phyloP scores from a whole-genome alignment of 2,797 vertebrate genomes.

The Thunnus albacares region DNA sequence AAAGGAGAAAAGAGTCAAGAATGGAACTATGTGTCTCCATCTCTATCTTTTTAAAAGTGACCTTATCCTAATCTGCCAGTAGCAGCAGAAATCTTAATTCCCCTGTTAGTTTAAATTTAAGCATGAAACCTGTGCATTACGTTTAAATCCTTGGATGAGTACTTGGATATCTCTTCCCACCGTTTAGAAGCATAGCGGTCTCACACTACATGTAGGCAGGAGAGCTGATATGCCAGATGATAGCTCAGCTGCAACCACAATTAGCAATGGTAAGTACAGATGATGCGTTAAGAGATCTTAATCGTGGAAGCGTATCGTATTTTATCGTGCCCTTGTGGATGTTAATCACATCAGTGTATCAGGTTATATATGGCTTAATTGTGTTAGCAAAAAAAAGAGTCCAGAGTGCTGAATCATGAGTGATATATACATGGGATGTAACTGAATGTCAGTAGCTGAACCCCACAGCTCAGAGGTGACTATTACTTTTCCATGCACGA shows the following conservation, averaged over 20 bases:
- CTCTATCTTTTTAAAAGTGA: conserved; percentile 1
- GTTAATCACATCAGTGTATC: conserved; percentile 57
- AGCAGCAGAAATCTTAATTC: conserved; percentile 43
- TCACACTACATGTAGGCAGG: conserved; percentile 26
- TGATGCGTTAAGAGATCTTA: conserved; percentile 53
- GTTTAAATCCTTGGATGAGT: conserved; percentile 33
- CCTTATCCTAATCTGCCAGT: conserved; percentile 45
- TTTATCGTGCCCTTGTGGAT: conserved; percentile 47
- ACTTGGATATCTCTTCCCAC: conserved; percentile 25
- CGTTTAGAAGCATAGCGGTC: conserved; percentile 20
- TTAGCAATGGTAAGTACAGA: conserved; percentile 49
- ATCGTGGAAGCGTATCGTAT: conserved; percentile 52
- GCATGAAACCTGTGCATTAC: conserved; percentile 33
- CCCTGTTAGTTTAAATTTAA: conserved; percentile 38
- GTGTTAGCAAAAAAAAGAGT: conserved; percentile 36
- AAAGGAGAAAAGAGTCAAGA: conserved; percentile 39
- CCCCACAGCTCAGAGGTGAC: background rate
- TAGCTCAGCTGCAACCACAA: conserved; percentile 46
- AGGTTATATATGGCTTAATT: conserved; percentile 59
- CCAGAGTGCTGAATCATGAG: conserved; percentile 31
- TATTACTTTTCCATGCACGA: conserved; percentile 8
- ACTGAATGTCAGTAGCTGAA: conserved; percentile 20
- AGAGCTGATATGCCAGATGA: conserved; percentile 56
- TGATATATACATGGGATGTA: conserved; percentile 51
- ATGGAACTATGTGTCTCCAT: conserved; percentile 22